Evolutionary conservation across 2,888 invertebrate genomes (phyloP), one percentile per base, ranked within the genome.

Genomic region (Torymus aiolomorphi): DNA sequence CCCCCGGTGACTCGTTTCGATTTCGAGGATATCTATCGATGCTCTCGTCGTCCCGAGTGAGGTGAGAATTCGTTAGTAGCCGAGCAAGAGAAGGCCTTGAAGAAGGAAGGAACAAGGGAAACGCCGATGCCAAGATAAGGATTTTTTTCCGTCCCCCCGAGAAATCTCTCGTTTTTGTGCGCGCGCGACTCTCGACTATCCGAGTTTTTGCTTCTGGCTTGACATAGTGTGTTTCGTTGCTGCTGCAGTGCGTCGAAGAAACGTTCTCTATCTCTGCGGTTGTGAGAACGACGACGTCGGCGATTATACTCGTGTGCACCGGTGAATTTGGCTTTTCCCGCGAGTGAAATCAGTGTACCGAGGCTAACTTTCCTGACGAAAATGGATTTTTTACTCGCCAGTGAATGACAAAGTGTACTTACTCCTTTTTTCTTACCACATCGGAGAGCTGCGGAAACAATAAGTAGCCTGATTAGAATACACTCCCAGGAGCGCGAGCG

Each of bases 311-410:
- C 42, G 59, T 57, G 57, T 67, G 20, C 13, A 54, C 42, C 59
- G 72, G 52, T 57, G 49, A 18, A 24, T 69, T 51, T 12, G 52
- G 31, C 31, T 20, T 51, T 52, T 51, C 59, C 18, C 61, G 49
- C 62, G 54, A 71, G 59, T 59, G 59, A 71, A 57, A 69, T 42
- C 56, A 52, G 56, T 59, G 56, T 59, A 59, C 13, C 70, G 70
- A 57, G 70, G 70, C 49, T 59, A 16, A 42, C 42, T 42, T 42
- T 42, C 42, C 8, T 42, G 42, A 42, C 8, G 42, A 8, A 42
- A 42, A 42, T 8, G 31, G 42, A 56, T 56, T 54, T 42, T 18
- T 18, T 51, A 13, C 13, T 3, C n/a, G 52, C 18, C 11, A 2
- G 20, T 18, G 52, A 66, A 31, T 20, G 63, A 65, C n/a, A 24